phyloP scores from a whole-genome alignment of 2,888 invertebrate species.

The Sthenelais limicola region DNA sequence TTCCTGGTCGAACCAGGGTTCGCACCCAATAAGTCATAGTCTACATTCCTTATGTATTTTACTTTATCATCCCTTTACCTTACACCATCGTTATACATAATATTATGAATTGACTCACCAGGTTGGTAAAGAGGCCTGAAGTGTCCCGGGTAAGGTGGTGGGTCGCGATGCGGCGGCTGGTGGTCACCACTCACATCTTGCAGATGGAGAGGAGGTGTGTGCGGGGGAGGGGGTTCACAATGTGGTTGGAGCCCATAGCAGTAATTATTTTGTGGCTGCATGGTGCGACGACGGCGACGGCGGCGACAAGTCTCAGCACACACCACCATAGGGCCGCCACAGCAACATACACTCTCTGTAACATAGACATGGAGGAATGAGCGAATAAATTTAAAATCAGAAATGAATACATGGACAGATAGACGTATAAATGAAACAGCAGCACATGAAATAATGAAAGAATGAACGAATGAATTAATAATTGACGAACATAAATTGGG shows the following conservation, averaged over 20 bases:
- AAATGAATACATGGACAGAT: not conserved
- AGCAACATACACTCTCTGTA: slow-evolving; percentile 37
- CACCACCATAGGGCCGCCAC: slow-evolving; percentile 39
- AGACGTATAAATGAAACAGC: no score
- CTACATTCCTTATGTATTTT: no score
- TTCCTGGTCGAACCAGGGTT: no score
- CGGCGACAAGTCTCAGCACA: slow-evolving; percentile 22
- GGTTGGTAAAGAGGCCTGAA: slow-evolving; percentile 40
- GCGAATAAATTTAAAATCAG: not conserved
- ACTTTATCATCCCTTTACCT: no score
- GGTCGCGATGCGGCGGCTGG: slow-evolving; percentile 32
- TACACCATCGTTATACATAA: not conserved
- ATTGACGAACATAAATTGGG: no score
- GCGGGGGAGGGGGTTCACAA: not conserved
- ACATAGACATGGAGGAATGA: not conserved
- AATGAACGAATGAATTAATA: no score
- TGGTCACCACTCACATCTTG: not conserved
- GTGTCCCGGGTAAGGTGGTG: slow-evolving; percentile 41
- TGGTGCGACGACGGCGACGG: slow-evolving; percentile 30
- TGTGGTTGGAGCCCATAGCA: slow-evolving; percentile 20
- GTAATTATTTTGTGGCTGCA: slow-evolving; percentile 20
- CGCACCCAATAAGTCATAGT: no score
- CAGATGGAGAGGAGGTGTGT: not conserved
- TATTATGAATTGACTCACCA: not conserved
- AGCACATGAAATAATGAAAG: no score